Percentiles rank a stretch among this genome's conserved stretches.
These are phyloP conservation scores for Himalopsyche anomala DNA, from an alignment of 2,888 invertebrate genomes.

Conservation along the genomic window DNA sequence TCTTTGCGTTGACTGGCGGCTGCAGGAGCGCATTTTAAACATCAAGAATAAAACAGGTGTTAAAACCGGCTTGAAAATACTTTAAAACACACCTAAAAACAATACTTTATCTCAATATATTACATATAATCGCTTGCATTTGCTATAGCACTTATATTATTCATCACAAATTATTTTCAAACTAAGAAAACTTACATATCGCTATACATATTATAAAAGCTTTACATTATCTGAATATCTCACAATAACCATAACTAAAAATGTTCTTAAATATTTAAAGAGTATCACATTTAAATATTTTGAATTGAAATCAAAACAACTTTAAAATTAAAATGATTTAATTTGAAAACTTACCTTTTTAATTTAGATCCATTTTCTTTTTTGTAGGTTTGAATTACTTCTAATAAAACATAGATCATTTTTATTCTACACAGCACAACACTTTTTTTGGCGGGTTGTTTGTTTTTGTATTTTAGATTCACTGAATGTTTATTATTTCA, in stretches of 20 bases:
- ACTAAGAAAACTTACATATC: not conserved
- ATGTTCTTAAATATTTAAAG: too few relatives aligned
- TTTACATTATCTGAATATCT: not conserved
- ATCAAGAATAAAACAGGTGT: constrained; percentile 40
- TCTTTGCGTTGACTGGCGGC: constrained; percentile 1
- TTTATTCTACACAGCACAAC: not conserved
- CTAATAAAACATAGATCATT: constrained; percentile 5
- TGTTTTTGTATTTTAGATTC: constrained; percentile 19
- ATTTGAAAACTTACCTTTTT: too few relatives aligned
- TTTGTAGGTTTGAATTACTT: too few relatives aligned
- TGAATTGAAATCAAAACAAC: too few relatives aligned
- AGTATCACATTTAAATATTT: too few relatives aligned
- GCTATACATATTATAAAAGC: too few relatives aligned
- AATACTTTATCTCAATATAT: constrained; percentile 13
- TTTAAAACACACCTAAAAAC: constrained; percentile 38
- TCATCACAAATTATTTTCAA: not conserved
- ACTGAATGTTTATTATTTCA: not conserved
- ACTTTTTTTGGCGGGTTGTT: constrained; percentile 33
- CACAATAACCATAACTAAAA: too few relatives aligned
- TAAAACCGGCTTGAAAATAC: constrained; percentile 27
- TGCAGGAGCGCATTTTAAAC: constrained; percentile 43
- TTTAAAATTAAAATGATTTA: too few relatives aligned
- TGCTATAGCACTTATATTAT: not conserved
- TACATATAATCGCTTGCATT: constrained; percentile 22
- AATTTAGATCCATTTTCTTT: too few relatives aligned